Evolutionary conservation across 2,797 vertebrate genomes (phyloP).

Genomic region (Paguma larvata): DNA sequence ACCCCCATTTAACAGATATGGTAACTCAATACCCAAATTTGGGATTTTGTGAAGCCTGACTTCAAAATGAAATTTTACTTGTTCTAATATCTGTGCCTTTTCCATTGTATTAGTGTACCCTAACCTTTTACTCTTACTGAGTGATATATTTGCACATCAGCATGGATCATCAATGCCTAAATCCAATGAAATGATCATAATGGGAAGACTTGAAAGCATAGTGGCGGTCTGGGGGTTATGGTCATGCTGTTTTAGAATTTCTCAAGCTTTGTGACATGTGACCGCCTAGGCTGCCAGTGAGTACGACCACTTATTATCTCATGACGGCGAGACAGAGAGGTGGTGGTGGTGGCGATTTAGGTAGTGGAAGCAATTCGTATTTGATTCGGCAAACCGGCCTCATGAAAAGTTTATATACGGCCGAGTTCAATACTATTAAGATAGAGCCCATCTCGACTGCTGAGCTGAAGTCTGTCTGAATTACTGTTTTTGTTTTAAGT

Average conservation of each 20-base stretch:
- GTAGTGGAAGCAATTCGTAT: background rate
- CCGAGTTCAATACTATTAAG: constrained; percentile 4
- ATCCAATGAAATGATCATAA: constrained; percentile 2
- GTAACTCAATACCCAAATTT: constrained; percentile 31
- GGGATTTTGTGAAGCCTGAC: background rate
- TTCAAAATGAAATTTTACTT: constrained; percentile 58
- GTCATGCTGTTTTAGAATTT: constrained; percentile 10
- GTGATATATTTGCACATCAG: constrained; percentile 15
- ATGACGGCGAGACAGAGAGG: background rate
- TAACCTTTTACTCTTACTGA: background rate
- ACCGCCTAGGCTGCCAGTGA: background rate
- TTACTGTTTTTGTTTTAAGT: constrained; percentile 59
- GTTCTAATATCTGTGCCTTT: background rate
- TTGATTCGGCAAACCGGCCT: constrained; percentile 16
- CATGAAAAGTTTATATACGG: constrained; percentile 30
- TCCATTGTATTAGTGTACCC: background rate
- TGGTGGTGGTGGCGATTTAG: background rate
- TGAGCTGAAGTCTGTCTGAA: constrained; percentile 50
- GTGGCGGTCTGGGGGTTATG: background rate
- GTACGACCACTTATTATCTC: background rate
- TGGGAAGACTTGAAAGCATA: background rate
- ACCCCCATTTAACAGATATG: constrained; percentile 26
- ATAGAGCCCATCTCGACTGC: constrained; percentile 28
- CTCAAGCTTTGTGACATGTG: background rate
- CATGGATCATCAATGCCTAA: background rate